A percentile compares a stretch with the other conserved stretches of the same genome.
phyloP scores from a whole-genome alignment of 1,140 invertebrate genomes.

The Pseudomyrmex dendroicus region DNA sequence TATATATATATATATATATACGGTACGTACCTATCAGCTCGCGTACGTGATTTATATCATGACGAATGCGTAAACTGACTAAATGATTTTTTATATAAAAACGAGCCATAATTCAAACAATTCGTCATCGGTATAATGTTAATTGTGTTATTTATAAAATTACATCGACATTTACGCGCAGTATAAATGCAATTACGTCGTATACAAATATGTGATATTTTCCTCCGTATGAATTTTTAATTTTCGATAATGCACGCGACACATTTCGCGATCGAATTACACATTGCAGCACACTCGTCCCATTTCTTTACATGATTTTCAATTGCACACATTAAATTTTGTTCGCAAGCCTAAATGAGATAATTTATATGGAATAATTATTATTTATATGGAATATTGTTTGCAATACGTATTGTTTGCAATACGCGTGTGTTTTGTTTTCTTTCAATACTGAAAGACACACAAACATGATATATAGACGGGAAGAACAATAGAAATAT shows the following conservation, averaged over 20 bases:
- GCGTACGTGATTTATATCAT: background rate
- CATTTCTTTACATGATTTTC: constrained; percentile 44
- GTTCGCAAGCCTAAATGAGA: background rate
- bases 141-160: constrained; percentile 15
- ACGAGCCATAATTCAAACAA: too few species aligned
- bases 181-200: constrained; percentile 39
- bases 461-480: background rate
- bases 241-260: constrained; percentile 35
- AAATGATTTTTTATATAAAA: too few species aligned
- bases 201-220: constrained; percentile 38
- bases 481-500: too few species aligned
- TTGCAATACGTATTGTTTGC: too few species aligned
- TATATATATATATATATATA: too few species aligned
- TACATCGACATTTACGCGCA: constrained; percentile 32
- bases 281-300: background rate
- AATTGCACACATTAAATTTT: constrained; percentile 12
- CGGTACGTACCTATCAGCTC: background rate
- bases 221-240: constrained; percentile 53
- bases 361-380: constrained; percentile 31
- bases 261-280: constrained; percentile 31
- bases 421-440: too few species aligned
- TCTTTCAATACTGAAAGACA: background rate
- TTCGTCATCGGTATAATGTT: constrained; percentile 35
- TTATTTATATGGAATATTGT: constrained; percentile 17
- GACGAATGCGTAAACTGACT: background rate